Evolutionary conservation across 2,797 vertebrate species (phyloP), one percentile per base, ranked within the genome.

Genomic region (Acanthurus tractus): DNA sequence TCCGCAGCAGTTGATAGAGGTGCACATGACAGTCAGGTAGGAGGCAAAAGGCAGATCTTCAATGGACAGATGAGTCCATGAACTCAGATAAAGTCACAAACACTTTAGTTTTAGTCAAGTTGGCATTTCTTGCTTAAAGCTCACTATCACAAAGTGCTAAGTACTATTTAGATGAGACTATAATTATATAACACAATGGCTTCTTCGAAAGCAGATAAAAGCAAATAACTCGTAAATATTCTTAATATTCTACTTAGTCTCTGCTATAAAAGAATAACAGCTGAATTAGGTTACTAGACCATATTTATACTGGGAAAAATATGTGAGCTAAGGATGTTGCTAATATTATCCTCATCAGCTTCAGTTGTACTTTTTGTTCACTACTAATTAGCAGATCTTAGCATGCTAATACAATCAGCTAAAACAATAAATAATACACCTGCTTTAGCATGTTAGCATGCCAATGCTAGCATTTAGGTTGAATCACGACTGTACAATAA

Each of bases 81-180:
- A 45, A 12, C 54, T 63, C 49, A 49, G 85, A 86, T 82, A 84
- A 85, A 78, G 29, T 14, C 0, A 14, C 46, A 57, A 49, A 74
- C 63, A 42, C 66, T 49, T 15, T 63, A 34, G 6, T 55, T 89
- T 82, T 18, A 54, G 88, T 72, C 50, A 46, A 14, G 46, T 56
- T 64, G 5, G 79, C 76, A 12, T 67, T 71, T 75, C 50, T 61
- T 22, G 71, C 70, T 78, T 74, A 61, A 81, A 84, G 83, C 48
- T 78, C 67, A 68, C 15, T 6, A 29, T 7, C 69, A 54, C 42
- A 70, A 55, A 63, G 8, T 63, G 58, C 55, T 25, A 53, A 75
- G 38, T 52, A 6, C 15, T 69, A 44, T 15, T 53, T 22, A 17
- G 14, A 45, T 34, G 22, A 36, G 29, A 20, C 29, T n/a, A 38